Evolutionary conservation across 2,113 vertebrate genomes (phyloP).

Genomic region (Myrmecobius fasciatus): DNA sequence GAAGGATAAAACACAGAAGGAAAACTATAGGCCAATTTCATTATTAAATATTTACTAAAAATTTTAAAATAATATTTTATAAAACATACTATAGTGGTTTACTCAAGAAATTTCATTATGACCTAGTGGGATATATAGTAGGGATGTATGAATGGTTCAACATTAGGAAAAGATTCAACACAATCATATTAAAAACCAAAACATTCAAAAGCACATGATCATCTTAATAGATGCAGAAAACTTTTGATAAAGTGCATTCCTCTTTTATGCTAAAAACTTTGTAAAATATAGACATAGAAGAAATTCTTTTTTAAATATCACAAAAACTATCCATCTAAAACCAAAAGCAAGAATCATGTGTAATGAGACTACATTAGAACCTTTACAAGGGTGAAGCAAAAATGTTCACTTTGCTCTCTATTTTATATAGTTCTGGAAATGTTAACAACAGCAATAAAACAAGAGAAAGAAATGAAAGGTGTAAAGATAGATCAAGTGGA

Average conservation of each 20-base stretch:
- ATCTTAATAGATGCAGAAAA: not conserved
- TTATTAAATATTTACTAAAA: not conserved
- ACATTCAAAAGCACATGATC: not conserved
- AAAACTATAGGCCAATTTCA: not conserved
- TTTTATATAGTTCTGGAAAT: no score
- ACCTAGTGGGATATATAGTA: not conserved
- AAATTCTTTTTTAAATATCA: not conserved
- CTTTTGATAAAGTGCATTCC: not conserved
- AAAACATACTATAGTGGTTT: not conserved
- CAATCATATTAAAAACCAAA: not conserved
- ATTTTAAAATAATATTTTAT: not conserved
- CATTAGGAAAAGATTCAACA: not conserved
- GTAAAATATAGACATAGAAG: not conserved
- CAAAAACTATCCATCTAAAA: not conserved
- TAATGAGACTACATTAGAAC: not conserved
- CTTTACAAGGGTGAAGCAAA: not conserved
- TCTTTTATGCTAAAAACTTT: not conserved
- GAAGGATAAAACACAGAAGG: not conserved
- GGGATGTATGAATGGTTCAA: not conserved
- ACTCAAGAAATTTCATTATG: not conserved
- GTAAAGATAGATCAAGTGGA: no score
- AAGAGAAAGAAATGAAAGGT: no score
- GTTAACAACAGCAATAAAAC: no score
- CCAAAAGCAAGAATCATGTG: not conserved
- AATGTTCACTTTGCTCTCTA: no score